Percentiles rank a stretch among this genome's conserved stretches.
Conservation (phyloP, 2,888 invertebrate genomes). For the Synanthedon myopaeformis region DNA sequence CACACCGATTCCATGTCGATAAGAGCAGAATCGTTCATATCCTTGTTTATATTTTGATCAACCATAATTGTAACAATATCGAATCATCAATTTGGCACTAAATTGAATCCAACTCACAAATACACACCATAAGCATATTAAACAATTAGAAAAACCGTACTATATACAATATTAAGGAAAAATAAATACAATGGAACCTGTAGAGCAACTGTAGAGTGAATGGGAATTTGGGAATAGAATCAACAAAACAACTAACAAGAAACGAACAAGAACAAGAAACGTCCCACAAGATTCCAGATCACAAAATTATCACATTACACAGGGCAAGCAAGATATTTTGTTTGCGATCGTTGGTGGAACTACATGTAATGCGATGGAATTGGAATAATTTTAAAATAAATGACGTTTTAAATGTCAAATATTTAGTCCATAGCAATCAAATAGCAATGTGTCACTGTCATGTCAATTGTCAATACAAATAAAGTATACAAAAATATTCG, state of each 20-base stretch:
- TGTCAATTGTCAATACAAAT: too few species aligned
- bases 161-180: conserved; percentile 35
- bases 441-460: too few species aligned
- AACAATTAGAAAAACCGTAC: conserved; percentile 37
- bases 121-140: conserved; percentile 48
- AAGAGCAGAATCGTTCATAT: conserved; percentile 66
- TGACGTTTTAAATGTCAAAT: too few species aligned
- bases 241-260: conserved; percentile 38
- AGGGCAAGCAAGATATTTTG: too few species aligned
- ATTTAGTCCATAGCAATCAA: too few species aligned
- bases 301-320: too few species aligned
- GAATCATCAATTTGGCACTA: conserved; percentile 67
- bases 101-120: conserved; percentile 51
- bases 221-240: conserved; percentile 17
- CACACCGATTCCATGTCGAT: conserved; percentile 70
- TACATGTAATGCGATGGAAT: too few species aligned
- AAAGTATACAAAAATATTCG: too few species aligned
- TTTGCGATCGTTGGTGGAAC: too few species aligned
- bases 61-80: conserved; percentile 31
- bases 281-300: background rate
- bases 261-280: background rate
- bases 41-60: conserved; percentile 70
- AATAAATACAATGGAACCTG: conserved; percentile 34
- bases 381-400: too few species aligned
- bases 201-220: conserved; percentile 11